A percentile compares a stretch with the other conserved stretches of the same genome.
These are phyloP conservation scores for Cololabis saira DNA, from an alignment of 2,113 vertebrate species.

Conservation along the genomic window DNA sequence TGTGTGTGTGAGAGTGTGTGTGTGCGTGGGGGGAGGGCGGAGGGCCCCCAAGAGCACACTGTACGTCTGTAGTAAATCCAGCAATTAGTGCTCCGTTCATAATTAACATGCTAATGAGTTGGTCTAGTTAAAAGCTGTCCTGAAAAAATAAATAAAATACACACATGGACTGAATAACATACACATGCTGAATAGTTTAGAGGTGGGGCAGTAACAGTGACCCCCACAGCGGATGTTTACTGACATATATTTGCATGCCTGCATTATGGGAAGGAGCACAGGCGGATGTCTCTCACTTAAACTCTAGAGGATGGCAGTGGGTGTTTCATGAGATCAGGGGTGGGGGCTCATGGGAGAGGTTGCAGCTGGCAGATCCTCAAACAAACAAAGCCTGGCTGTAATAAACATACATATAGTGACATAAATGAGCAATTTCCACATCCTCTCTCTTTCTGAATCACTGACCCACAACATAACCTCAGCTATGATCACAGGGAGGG, in stretches of 20 bases:
- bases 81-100: conserved; percentile 83
- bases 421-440: conserved; percentile 73
- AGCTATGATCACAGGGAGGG: conserved; percentile 75
- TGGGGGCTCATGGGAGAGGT: conserved; percentile 64
- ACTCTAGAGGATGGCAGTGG: conserved; percentile 43
- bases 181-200: conserved; percentile 51
- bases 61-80: conserved; percentile 75
- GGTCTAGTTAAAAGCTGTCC: conserved; percentile 82
- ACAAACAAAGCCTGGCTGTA: conserved; percentile 68
- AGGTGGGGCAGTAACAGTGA: conserved; percentile 55
- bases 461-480: conserved; percentile 73
- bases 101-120: conserved; percentile 88
- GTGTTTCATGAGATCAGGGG: conserved; percentile 50
- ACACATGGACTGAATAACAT: conserved; percentile 30
- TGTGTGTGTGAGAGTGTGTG: too few species aligned
- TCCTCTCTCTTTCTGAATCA: conserved; percentile 74
- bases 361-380: conserved; percentile 72
- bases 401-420: conserved; percentile 25
- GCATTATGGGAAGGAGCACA: conserved; percentile 53
- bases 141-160: conserved; percentile 58
- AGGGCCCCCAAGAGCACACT: conserved; percentile 55
- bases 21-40: too few species aligned
- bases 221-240: conserved; percentile 51
- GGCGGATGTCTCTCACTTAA: conserved; percentile 39
- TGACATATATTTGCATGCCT: conserved; percentile 69